These are phyloP conservation scores for Lycocerus yunnanus DNA, from an alignment of 2,888 invertebrate species.

Conservation along the genomic window DNA sequence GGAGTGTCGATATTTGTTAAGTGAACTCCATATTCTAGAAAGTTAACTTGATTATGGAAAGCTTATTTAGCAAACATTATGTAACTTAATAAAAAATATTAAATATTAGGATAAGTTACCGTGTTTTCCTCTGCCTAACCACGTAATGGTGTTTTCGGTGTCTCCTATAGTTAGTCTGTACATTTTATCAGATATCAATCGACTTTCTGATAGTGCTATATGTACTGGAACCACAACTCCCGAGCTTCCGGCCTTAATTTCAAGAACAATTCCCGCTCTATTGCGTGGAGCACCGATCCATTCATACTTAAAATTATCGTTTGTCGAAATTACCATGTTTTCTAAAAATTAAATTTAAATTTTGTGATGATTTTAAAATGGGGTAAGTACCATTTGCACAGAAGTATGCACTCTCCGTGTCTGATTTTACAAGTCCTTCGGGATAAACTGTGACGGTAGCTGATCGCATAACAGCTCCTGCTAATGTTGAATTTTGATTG, in stretches of 20 bases:
- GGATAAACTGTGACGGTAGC: slow-evolving; percentile 65
- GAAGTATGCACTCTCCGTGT: slow-evolving; percentile 71
- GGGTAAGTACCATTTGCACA: slow-evolving; percentile 65
- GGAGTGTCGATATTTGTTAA: slow-evolving; percentile 64
- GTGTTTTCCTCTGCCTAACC: slow-evolving; percentile 70
- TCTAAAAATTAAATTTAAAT: slow-evolving; percentile 55
- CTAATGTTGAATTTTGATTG: slow-evolving; percentile 63
- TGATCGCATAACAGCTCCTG: slow-evolving; percentile 66
- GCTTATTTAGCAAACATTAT: not conserved
- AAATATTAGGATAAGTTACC: slow-evolving; percentile 53
- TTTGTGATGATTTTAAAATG: not conserved
- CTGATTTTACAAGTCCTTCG: slow-evolving; percentile 66
- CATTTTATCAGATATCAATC: slow-evolving; percentile 63
- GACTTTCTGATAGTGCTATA: slow-evolving; percentile 62
- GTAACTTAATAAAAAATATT: not conserved
- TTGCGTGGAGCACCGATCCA: slow-evolving; percentile 69
- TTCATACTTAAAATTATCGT: slow-evolving; percentile 67
- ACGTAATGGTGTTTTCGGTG: slow-evolving; percentile 60
- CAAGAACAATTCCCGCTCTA: slow-evolving; percentile 65
- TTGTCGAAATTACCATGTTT: slow-evolving; percentile 66
- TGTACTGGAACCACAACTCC: slow-evolving; percentile 56
- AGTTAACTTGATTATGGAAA: not conserved
- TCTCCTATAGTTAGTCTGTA: slow-evolving; percentile 67
- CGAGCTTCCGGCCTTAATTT: slow-evolving; percentile 61
- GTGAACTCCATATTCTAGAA: slow-evolving; percentile 67